Evolutionary conservation across 2,113 vertebrate genomes (phyloP).

Genomic region (Callionymus lyra): DNA sequence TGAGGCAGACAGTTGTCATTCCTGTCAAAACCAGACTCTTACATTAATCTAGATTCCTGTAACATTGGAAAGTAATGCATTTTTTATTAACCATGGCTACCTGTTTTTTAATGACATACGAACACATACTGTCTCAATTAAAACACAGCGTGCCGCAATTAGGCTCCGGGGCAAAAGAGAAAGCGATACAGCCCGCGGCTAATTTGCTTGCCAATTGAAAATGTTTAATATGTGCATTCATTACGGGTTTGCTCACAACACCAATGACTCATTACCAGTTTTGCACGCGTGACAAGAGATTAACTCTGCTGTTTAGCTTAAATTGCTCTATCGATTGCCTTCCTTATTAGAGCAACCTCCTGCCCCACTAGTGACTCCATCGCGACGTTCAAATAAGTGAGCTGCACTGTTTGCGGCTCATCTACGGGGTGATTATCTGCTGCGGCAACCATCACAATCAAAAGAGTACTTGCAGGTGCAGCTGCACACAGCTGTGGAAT

Average conservation of each 20-base stretch:
- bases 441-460: constrained; percentile 2
- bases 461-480: constrained; percentile 1
- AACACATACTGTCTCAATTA: neutral
- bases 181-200: neutral
- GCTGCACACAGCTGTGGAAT: constrained; percentile 1
- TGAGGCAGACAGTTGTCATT: too few species aligned
- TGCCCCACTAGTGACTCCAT: neutral
- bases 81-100: too few species aligned
- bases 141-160: neutral
- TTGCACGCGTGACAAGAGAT: neutral
- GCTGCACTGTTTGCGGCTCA: neutral
- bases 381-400: neutral
- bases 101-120: too few species aligned
- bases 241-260: neutral
- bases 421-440: constrained; percentile 7
- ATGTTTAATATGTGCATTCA: constrained; percentile 1
- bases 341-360: neutral
- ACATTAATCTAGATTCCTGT: too few species aligned
- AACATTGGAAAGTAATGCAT: too few species aligned
- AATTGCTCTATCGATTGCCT: constrained; percentile 2
- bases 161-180: neutral
- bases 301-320: constrained; percentile 1
- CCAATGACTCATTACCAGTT: constrained; percentile 3
- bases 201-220: neutral
- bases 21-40: too few species aligned